A percentile compares a stretch with the other conserved stretches of the same genome.
Conservation (phyloP, 2,113 vertebrate genomes). For the Toxostoma redivivum region DNA sequence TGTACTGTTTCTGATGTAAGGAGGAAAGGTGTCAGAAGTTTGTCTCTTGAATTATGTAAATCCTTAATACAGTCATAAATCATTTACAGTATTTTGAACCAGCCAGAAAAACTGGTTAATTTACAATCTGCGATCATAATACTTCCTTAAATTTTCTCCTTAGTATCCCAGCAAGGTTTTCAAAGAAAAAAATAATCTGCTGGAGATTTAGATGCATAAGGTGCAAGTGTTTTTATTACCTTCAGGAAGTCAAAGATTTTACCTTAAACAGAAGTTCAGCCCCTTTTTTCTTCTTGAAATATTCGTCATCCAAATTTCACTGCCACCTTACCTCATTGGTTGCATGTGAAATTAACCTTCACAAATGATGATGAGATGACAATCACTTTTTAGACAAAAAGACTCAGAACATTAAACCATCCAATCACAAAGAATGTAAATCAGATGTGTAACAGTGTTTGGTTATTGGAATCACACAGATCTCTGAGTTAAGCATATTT, state of each 20-base stretch:
- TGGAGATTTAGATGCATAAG: fast-evolving
- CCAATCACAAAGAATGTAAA: not conserved
- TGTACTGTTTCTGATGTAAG: not conserved
- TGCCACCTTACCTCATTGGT: not conserved
- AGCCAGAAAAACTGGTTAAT: not conserved
- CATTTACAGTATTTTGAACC: not conserved
- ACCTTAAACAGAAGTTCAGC: not conserved
- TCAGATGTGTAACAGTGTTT: not conserved
- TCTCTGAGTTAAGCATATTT: not conserved
- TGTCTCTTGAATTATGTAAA: not conserved
- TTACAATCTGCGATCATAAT: not conserved
- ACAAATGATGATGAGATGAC: not conserved
- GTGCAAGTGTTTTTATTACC: not conserved
- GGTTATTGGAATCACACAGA: not conserved
- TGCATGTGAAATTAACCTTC: not conserved
- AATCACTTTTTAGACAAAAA: not conserved
- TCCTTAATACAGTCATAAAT: not conserved
- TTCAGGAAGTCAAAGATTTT: not conserved
- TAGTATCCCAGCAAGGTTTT: not conserved
- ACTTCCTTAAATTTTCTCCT: not conserved
- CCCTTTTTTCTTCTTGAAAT: not conserved
- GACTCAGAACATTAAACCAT: not conserved
- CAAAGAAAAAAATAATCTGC: not conserved
- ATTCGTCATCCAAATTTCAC: not conserved
- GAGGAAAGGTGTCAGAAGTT: not conserved